Evolutionary conservation across 2,888 invertebrate species (phyloP).

Genomic region (Agriopis marginaria): DNA sequence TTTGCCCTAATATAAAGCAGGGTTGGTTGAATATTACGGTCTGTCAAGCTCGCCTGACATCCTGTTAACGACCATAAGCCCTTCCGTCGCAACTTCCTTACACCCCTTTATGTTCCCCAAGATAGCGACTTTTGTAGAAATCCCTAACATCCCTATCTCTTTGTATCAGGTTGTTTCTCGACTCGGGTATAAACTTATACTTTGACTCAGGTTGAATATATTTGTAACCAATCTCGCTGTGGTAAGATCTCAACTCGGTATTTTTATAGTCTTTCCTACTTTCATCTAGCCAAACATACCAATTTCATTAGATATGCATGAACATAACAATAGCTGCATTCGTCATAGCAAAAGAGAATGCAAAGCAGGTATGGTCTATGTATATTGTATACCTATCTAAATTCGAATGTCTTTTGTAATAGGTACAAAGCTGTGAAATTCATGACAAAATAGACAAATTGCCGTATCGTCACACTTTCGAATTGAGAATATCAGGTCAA

Average conservation of each 20-base stretch:
- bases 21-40: slow-evolving; percentile 16
- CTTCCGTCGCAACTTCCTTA: slow-evolving; percentile 59
- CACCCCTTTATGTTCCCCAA: slow-evolving; percentile 49
- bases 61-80: slow-evolving; percentile 49
- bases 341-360: slow-evolving; percentile 12
- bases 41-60: slow-evolving; percentile 40
- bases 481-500: slow-evolving; percentile 11
- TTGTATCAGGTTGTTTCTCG: slow-evolving; percentile 12
- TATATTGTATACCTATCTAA: slow-evolving; percentile 1
- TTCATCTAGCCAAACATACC: slow-evolving; percentile 8
- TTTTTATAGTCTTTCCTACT: slow-evolving; percentile 10
- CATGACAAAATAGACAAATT: slow-evolving; percentile 11
- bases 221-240: neutral
- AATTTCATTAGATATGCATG: slow-evolving; percentile 9
- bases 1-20: neutral
- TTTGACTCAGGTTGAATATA: neutral
- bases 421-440: slow-evolving; percentile 33
- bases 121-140: slow-evolving; percentile 38
- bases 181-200: neutral
- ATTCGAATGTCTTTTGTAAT: slow-evolving; percentile 9
- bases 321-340: slow-evolving; percentile 13
- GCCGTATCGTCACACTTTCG: slow-evolving; percentile 22
- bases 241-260: neutral
- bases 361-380: slow-evolving; percentile 4
- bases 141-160: slow-evolving; percentile 10